Evolutionary conservation across 2,113 vertebrate genomes (phyloP).

Genomic region (Cariama cristata): DNA sequence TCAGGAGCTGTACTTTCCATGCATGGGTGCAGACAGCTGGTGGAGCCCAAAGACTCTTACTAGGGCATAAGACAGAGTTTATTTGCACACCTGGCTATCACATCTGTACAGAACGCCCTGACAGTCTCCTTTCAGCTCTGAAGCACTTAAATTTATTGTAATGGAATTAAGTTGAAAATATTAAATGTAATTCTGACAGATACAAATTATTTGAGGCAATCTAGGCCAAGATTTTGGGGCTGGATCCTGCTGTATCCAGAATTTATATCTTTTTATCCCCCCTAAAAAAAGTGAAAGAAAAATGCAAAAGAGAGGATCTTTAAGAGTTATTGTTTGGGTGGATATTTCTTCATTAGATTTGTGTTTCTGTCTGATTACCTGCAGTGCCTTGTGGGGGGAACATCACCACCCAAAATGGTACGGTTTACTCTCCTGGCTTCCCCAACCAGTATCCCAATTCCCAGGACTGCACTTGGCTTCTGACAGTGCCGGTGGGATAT

Average conservation of each 20-base stretch:
- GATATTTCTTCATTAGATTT: neutral
- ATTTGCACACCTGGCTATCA: neutral
- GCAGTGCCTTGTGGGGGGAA: constrained; percentile 94
- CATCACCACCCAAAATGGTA: constrained; percentile 91
- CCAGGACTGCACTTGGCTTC: constrained; percentile 93
- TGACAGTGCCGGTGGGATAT: constrained; percentile 87
- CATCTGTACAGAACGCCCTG: neutral
- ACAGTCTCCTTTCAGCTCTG: neutral
- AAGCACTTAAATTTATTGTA: neutral
- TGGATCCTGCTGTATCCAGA: neutral
- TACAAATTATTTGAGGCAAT: neutral
- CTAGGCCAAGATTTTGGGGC: neutral
- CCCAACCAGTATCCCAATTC: constrained; percentile 93
- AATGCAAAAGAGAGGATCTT: too few relatives aligned
- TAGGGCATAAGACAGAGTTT: neutral
- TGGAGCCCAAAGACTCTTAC: neutral
- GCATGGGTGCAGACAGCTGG: constrained; percentile 2
- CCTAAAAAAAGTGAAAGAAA: neutral
- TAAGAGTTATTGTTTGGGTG: neutral
- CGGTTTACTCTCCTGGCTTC: constrained; percentile 95
- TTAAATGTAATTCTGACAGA: neutral
- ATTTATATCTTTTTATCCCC: neutral
- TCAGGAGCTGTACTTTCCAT: neutral
- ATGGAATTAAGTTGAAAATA: neutral
- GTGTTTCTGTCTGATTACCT: constrained; percentile 38